phyloP scores from a whole-genome alignment of 2,888 invertebrate genomes.

The Melanotus villosus region DNA sequence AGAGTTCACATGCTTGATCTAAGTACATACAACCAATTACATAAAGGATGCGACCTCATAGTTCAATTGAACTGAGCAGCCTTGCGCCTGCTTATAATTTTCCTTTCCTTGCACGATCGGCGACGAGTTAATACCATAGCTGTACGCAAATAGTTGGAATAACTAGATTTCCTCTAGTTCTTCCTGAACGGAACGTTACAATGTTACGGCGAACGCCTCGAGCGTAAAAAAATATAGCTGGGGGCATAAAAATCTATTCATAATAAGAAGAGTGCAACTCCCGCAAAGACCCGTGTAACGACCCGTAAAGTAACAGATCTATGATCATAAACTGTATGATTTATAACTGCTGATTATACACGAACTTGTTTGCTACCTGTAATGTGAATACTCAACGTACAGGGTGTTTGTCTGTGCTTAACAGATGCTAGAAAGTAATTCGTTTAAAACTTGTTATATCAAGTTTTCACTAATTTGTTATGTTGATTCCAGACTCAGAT shows the following conservation, averaged over 20 bases:
- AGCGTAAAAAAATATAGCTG: neutral
- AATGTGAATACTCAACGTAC: neutral
- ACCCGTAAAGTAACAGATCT: slow-evolving; percentile 31
- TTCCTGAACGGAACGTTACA: slow-evolving; percentile 4
- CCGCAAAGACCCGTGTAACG: slow-evolving; percentile 28
- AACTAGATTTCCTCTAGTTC: slow-evolving; percentile 23
- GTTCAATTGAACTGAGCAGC: slow-evolving; percentile 21
- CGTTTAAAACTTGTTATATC: neutral
- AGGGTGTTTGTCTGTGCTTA: neutral
- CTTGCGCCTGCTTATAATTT: slow-evolving; percentile 30
- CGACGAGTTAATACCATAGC: slow-evolving; percentile 14
- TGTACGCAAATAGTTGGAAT: slow-evolving; percentile 12
- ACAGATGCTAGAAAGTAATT: neutral
- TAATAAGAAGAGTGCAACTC: slow-evolving; percentile 24
- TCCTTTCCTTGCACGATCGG: slow-evolving; percentile 23
- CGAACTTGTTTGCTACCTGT: slow-evolving; percentile 21
- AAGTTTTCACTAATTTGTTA: too few species aligned
- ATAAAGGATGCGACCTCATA: slow-evolving; percentile 25
- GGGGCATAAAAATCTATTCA: slow-evolving; percentile 17
- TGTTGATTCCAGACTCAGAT: too few species aligned
- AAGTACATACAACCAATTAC: slow-evolving; percentile 9
- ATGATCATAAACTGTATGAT: slow-evolving; percentile 27
- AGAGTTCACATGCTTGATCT: slow-evolving; percentile 11
- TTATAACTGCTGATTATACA: slow-evolving; percentile 21
- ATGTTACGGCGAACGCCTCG: slow-evolving; percentile 5